These are phyloP conservation scores for human (Homo sapiens) DNA, from an alignment of 2,113 vertebrate genomes.

Conservation along the genomic window GRCh38 chr7:125674501-125675000, in stretches of 20 bases:
- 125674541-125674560: neutral
- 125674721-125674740: neutral
- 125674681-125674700: neutral
- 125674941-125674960: neutral
- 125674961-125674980: neutral
- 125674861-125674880: neutral
- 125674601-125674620: neutral
- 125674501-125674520: neutral
- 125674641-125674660: neutral
- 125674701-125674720: neutral
- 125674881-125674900: neutral
- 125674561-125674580: neutral
- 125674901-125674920: neutral
- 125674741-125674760: neutral
- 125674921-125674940: neutral
- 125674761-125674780: neutral
- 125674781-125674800: neutral
- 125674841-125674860: neutral
- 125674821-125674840: neutral
- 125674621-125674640: neutral
- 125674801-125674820: neutral
- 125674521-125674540: neutral
- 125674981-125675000: neutral
- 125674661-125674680: neutral
- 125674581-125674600: neutral